phyloP scores from a whole-genome alignment of 2,113 vertebrate genomes.

The human region GRCh38 chr15:63252001-63252500 shows the following conservation, averaged over 20 bases:
- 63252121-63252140: background rate
- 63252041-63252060: background rate
- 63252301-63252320: background rate
- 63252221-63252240: background rate
- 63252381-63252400: background rate
- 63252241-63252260: background rate
- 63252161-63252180: slow-evolving; percentile 9
- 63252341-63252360: background rate
- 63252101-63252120: background rate
- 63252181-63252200: background rate
- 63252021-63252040: background rate
- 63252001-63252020: background rate
- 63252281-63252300: background rate
- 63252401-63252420: background rate
- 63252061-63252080: background rate
- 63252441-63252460: background rate
- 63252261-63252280: background rate
- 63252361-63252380: background rate
- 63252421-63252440: background rate
- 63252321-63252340: background rate
- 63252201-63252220: background rate
- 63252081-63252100: background rate
- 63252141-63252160: slow-evolving; percentile 14
- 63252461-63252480: background rate
- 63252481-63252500: background rate